Percentiles rank a stretch among this genome's conserved stretches.
Conservation (phyloP, 2,113 vertebrate genomes). For the Oreochromis tanganicae region DNA sequence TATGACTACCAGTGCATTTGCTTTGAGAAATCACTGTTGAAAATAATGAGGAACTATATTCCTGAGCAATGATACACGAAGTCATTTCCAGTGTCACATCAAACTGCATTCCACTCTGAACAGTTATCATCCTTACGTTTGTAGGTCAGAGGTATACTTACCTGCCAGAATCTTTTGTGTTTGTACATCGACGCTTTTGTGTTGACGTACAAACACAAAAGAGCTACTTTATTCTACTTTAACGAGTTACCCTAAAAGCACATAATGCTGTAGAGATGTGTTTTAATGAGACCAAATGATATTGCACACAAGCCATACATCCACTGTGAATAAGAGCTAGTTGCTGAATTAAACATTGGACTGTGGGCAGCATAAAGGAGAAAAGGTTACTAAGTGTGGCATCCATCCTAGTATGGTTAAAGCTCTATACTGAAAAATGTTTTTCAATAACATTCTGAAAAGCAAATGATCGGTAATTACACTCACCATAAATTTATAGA, state of each 20-base stretch:
- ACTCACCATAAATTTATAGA: background rate
- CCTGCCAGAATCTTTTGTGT: background rate
- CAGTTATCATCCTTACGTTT: background rate
- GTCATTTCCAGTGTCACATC: background rate
- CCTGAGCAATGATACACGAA: background rate
- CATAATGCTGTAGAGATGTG: background rate
- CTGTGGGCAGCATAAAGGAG: background rate
- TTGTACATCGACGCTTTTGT: background rate
- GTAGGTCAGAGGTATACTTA: background rate
- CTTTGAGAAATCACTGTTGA: background rate
- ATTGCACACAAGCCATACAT: background rate
- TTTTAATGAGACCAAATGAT: background rate
- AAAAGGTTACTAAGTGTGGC: background rate
- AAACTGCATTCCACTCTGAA: background rate
- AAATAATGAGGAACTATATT: conserved; percentile 7
- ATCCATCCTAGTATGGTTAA: background rate
- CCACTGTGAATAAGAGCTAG: background rate
- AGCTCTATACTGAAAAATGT: background rate
- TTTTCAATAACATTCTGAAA: background rate
- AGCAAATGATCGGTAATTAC: background rate
- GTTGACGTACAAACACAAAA: background rate
- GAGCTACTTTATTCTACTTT: background rate
- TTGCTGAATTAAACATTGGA: conserved; percentile 8
- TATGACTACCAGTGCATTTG: background rate
- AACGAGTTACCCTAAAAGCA: background rate